Evolutionary conservation across 2,113 vertebrate species (phyloP).

Genomic region (Gymnobelideus leadbeateri): DNA sequence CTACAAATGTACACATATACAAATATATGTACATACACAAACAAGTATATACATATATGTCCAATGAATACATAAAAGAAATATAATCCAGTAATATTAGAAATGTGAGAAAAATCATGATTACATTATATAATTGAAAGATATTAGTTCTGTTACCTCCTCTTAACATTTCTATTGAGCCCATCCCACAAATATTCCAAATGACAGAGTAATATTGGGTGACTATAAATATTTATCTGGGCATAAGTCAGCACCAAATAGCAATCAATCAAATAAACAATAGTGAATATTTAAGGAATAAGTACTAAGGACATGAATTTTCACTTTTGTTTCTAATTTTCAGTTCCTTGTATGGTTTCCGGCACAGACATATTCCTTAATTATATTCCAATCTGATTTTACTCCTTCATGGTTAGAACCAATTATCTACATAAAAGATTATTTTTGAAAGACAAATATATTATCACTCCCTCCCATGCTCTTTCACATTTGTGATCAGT

Average conservation of each 20-base stretch:
- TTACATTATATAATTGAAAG: not conserved
- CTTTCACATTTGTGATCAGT: not conserved
- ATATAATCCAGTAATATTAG: not conserved
- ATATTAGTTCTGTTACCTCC: not conserved
- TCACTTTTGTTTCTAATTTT: too few relatives aligned
- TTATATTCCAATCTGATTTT: not conserved
- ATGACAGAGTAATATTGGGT: not conserved
- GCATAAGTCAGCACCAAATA: not conserved
- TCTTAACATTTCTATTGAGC: not conserved
- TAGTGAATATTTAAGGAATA: not conserved
- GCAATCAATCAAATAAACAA: not conserved
- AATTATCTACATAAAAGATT: not conserved
- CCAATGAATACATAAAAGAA: not conserved
- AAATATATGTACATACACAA: conserved; percentile 2
- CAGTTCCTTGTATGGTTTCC: too few relatives aligned
- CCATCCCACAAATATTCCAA: not conserved
- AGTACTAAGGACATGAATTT: too few relatives aligned
- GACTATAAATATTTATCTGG: not conserved
- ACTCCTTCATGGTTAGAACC: not conserved
- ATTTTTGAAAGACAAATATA: not conserved
- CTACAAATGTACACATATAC: conserved; percentile 12
- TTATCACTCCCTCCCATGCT: not conserved
- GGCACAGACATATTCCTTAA: too few relatives aligned
- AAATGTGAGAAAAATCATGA: not conserved
- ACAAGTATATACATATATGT: not conserved